phyloP scores from a whole-genome alignment of 2,888 invertebrate species.

The Latrodectus elegans region DNA sequence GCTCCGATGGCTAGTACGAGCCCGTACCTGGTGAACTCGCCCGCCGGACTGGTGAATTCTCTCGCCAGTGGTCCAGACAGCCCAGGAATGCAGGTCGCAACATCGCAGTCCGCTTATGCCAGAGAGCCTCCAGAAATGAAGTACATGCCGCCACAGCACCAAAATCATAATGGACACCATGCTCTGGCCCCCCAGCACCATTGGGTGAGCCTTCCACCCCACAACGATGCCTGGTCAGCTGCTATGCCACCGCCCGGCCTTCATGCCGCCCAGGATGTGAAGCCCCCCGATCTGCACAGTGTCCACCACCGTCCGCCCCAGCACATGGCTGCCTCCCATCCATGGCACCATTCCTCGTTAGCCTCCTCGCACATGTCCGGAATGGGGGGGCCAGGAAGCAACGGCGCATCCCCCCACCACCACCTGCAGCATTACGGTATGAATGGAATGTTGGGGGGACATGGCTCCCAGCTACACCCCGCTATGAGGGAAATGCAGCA shows the following conservation, averaged over 20 bases:
- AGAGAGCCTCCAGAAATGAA: slow-evolving; percentile 86
- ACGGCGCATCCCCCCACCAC: slow-evolving; percentile 74
- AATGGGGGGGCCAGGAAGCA: slow-evolving; percentile 72
- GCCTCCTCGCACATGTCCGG: slow-evolving; percentile 76
- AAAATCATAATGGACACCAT: slow-evolving; percentile 80
- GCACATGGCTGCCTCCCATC: slow-evolving; percentile 71
- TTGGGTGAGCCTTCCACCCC: slow-evolving; percentile 65
- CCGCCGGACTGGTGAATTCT: slow-evolving; percentile 81
- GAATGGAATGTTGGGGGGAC: slow-evolving; percentile 80
- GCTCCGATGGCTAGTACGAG: slow-evolving; percentile 88
- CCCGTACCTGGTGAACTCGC: slow-evolving; percentile 81
- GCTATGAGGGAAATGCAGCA: slow-evolving; percentile 78
- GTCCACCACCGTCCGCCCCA: slow-evolving; percentile 67
- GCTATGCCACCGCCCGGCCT: slow-evolving; percentile 42
- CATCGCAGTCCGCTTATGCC: slow-evolving; percentile 75
- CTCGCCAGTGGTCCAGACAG: slow-evolving; percentile 74
- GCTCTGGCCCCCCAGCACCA: slow-evolving; percentile 68
- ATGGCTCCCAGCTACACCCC: slow-evolving; percentile 76
- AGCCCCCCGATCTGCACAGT: slow-evolving; percentile 59
- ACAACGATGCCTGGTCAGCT: slow-evolving; percentile 59
- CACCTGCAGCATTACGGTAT: slow-evolving; percentile 80
- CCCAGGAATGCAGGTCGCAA: slow-evolving; percentile 74
- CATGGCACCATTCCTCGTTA: slow-evolving; percentile 55
- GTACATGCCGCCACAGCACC: slow-evolving; percentile 89
- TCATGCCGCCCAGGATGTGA: slow-evolving; percentile 73